phyloP scores from a whole-genome alignment of 2,888 invertebrate species.

The Cephus spinipes region DNA sequence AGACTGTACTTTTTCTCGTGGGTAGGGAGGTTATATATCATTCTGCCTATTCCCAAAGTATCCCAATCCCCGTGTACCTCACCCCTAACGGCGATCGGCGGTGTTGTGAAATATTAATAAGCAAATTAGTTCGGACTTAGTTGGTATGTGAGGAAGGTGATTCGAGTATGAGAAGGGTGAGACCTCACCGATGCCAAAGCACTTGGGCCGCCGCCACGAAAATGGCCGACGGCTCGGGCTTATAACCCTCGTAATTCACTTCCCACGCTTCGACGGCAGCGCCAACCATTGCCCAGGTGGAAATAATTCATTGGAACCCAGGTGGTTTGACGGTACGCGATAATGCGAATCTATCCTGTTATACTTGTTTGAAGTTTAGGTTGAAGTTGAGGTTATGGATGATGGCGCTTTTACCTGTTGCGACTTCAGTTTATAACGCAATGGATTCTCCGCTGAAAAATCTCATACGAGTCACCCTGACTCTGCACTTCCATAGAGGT shows the following conservation, averaged over 20 bases:
- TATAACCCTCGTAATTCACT: slow-evolving; percentile 55
- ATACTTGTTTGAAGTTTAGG: neutral
- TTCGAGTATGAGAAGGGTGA: slow-evolving; percentile 31
- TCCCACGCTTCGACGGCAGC: slow-evolving; percentile 45
- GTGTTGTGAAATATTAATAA: slow-evolving; percentile 64
- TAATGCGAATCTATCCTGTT: neutral
- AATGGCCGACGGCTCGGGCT: slow-evolving; percentile 44
- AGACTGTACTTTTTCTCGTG: too few species aligned
- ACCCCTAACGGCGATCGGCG: slow-evolving; percentile 44
- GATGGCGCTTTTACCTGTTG: neutral
- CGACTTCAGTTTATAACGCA: neutral
- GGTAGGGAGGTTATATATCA: slow-evolving; percentile 44
- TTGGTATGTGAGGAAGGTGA: slow-evolving; percentile 25
- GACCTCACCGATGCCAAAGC: slow-evolving; percentile 35
- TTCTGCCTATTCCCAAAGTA: neutral
- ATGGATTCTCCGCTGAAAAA: neutral
- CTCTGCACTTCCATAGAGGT: neutral
- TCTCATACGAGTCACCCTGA: slow-evolving; percentile 2
- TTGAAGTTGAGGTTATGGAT: neutral
- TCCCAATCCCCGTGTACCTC: neutral
- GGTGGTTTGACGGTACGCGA: neutral
- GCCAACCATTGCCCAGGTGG: neutral
- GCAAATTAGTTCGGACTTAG: slow-evolving; percentile 63
- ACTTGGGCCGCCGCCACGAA: slow-evolving; percentile 38
- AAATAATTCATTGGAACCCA: neutral